Conservation (phyloP, 1,140 invertebrate genomes). For the Tenebrio molitor region DNA sequence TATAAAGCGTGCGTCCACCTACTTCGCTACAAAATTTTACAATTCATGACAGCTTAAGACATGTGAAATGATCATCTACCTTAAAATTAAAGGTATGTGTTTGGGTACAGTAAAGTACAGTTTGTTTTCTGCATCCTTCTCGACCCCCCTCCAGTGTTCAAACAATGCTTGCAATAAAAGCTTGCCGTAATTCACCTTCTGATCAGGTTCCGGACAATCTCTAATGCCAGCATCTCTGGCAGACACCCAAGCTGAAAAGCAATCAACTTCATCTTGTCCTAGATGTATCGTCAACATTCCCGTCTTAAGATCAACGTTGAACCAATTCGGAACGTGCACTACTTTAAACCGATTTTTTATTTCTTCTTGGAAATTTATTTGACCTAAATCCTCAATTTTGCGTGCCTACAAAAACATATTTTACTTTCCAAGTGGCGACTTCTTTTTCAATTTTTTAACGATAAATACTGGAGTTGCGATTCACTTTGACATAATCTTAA, state of each 20-base stretch:
- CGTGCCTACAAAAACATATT: slow-evolving; percentile 72
- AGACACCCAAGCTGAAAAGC: slow-evolving; percentile 98
- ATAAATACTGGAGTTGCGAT: too few relatives aligned
- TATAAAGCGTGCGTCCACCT: slow-evolving; percentile 92
- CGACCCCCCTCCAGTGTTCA: slow-evolving; percentile 92
- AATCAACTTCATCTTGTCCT: slow-evolving; percentile 97
- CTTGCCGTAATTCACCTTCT: slow-evolving; percentile 97
- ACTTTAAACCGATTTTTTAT: slow-evolving; percentile 93
- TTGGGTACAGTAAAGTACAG: slow-evolving; percentile 92
- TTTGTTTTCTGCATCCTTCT: slow-evolving; percentile 79
- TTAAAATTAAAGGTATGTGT: slow-evolving; percentile 97
- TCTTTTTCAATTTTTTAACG: too few relatives aligned
- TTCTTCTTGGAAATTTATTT: slow-evolving; percentile 95
- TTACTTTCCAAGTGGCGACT: slow-evolving; percentile 10
- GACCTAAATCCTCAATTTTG: slow-evolving; percentile 93
- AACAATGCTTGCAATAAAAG: slow-evolving; percentile 94
- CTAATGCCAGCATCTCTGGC: slow-evolving; percentile 93
- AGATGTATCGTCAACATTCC: slow-evolving; percentile 98
- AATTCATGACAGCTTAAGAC: slow-evolving; percentile 29
- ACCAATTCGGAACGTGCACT: slow-evolving; percentile 99
- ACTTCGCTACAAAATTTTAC: slow-evolving; percentile 82
- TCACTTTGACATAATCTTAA: too few relatives aligned
- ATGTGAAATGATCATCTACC: slow-evolving; percentile 69
- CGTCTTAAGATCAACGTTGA: slow-evolving; percentile 98
- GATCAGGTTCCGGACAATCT: slow-evolving; percentile 83